phyloP scores from a whole-genome alignment of 2,888 invertebrate species.

The Agrilus biguttatus region DNA sequence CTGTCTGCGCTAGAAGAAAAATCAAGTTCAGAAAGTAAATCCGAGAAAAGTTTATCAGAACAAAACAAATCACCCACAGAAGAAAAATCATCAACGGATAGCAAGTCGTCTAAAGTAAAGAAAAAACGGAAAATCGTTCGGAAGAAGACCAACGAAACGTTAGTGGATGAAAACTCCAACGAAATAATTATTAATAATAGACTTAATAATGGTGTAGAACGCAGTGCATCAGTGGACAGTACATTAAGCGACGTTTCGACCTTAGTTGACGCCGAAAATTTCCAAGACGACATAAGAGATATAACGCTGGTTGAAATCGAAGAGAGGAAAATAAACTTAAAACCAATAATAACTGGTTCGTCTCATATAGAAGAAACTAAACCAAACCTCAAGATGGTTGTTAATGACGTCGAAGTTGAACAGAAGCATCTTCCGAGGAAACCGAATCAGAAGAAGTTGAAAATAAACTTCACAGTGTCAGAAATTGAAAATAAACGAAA shows the following conservation, averaged over 20 bases:
- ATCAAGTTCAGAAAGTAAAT: too few species aligned
- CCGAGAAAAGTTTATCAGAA: too few species aligned
- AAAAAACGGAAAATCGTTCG: too few species aligned
- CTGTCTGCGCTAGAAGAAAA: too few species aligned
- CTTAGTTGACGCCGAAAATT: conserved; percentile 2
- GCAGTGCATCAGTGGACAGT: conserved; percentile 13
- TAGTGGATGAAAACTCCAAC: too few species aligned
- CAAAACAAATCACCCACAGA: too few species aligned
- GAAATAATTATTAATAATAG: too few species aligned
- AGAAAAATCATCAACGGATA: too few species aligned
- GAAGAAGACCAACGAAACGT: too few species aligned
- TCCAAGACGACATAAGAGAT: conserved; percentile 20
- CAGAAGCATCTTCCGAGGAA: not conserved
- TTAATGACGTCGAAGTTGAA: conserved; percentile 31
- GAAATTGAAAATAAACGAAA: conserved; percentile 5
- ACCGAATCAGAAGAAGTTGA: not conserved
- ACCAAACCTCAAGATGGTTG: conserved; percentile 35
- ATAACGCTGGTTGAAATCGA: conserved; percentile 34
- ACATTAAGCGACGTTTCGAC: conserved; percentile 8
- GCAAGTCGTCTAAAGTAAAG: too few species aligned
- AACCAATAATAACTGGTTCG: conserved; percentile 39
- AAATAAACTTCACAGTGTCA: conserved; percentile 1
- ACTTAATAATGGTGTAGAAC: too few species aligned
- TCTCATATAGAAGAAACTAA: conserved; percentile 36
- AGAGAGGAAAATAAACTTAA: conserved; percentile 33